Conservation (phyloP, 2,113 vertebrate species). For the Myanophis thanlyinensis region DNA sequence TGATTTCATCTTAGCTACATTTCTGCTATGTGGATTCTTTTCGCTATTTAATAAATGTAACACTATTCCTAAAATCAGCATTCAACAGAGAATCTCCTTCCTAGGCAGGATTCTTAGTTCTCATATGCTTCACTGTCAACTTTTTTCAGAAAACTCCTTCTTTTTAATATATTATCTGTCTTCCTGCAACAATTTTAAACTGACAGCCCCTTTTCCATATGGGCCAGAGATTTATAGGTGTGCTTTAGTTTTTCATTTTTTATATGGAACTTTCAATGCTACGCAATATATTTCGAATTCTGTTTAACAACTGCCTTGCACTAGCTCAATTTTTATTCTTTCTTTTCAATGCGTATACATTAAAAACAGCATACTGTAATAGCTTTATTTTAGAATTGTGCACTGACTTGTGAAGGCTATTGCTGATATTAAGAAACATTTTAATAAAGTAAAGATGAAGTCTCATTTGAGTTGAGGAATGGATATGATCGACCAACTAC, state of each 20-base stretch:
- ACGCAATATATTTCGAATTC: neutral
- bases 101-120: neutral
- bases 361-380: too few relatives aligned
- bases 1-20: neutral
- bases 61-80: neutral
- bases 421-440: neutral
- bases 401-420: neutral
- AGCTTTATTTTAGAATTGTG: neutral
- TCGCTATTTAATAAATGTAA: neutral
- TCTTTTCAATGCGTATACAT: neutral
- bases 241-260: neutral
- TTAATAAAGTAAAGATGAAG: neutral
- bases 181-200: neutral
- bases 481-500: neutral
- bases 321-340: neutral
- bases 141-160: neutral
- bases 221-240: neutral
- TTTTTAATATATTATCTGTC: neutral
- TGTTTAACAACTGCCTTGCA: neutral
- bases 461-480: neutral
- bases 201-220: neutral
- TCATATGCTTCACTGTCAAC: neutral
- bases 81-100: neutral
- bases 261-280: neutral
- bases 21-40: neutral